Percentiles rank a stretch among this genome's conserved stretches.
phyloP scores from a whole-genome alignment of 2,113 vertebrate genomes.

The Theropithecus gelada region DNA sequence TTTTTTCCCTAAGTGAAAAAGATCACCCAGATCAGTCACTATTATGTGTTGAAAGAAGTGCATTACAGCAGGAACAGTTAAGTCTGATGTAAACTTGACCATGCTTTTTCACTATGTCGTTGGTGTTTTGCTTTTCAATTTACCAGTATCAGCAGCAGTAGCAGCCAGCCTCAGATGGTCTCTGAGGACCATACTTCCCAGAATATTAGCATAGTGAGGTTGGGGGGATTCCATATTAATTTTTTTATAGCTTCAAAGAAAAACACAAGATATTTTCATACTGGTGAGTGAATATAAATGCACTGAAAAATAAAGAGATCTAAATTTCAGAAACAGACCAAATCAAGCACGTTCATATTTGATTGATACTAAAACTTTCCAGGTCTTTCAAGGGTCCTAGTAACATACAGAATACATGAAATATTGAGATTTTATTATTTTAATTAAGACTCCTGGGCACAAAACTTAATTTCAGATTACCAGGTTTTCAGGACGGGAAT shows the following conservation, averaged over 20 bases:
- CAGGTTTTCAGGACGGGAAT: slow-evolving; percentile 44
- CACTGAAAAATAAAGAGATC: neutral
- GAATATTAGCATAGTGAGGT: neutral
- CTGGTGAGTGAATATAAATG: neutral
- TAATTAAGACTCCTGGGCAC: slow-evolving; percentile 34
- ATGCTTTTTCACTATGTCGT: neutral
- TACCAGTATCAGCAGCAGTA: neutral
- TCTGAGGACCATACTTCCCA: neutral
- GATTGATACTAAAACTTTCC: neutral
- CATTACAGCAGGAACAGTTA: neutral
- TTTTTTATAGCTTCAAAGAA: slow-evolving; percentile 9
- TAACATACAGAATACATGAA: neutral
- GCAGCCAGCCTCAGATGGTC: neutral
- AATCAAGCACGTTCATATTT: neutral
- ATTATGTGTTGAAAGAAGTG: neutral
- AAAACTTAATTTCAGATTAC: slow-evolving; percentile 43
- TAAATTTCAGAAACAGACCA: slow-evolving; percentile 32
- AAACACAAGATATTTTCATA: neutral
- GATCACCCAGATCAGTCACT: neutral
- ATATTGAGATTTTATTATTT: neutral
- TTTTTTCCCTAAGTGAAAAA: slow-evolving; percentile 7
- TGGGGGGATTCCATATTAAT: neutral
- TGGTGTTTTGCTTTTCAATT: slow-evolving; percentile 13
- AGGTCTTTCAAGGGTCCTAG: neutral
- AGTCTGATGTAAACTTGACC: slow-evolving; percentile 1